Conservation (phyloP, 2,113 vertebrate species). For the Proterorhinus semilunaris region DNA sequence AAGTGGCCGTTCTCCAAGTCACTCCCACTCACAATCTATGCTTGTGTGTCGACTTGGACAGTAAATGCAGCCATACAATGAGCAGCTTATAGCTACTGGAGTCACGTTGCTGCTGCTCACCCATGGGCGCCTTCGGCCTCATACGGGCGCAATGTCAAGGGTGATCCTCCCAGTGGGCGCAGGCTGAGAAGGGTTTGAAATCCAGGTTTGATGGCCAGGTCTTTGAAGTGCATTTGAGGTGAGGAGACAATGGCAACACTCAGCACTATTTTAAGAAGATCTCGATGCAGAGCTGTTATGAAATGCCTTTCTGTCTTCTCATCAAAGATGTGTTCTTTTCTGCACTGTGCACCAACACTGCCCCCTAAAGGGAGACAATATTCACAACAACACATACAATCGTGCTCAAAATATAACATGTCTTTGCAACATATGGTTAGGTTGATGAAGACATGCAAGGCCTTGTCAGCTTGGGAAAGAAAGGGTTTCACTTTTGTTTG, state of each 20-base stretch:
- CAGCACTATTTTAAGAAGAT: conserved; percentile 63
- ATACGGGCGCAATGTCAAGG: conserved; percentile 43
- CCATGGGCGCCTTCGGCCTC: conserved; percentile 21
- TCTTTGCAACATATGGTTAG: conserved; percentile 16
- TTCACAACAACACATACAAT: neutral
- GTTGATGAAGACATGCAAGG: neutral
- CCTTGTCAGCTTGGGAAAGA: too few relatives aligned
- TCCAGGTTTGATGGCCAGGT: conserved; percentile 36
- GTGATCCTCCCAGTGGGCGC: conserved; percentile 9
- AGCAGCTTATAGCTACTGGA: conserved; percentile 9
- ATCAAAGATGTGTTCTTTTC: neutral
- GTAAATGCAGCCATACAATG: conserved; percentile 33
- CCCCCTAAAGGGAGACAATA: conserved; percentile 40
- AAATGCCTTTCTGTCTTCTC: conserved; percentile 40
- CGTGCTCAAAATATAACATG: neutral
- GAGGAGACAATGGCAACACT: conserved; percentile 58
- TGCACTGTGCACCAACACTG: conserved; percentile 44
- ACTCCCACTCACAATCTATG: conserved; percentile 41
- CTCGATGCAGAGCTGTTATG: conserved; percentile 37
- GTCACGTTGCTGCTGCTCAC: conserved; percentile 22
- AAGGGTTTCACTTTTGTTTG: too few relatives aligned
- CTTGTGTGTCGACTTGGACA: conserved; percentile 22
- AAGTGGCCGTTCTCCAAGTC: conserved; percentile 27
- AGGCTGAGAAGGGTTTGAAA: conserved; percentile 22
- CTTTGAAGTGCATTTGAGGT: conserved; percentile 32